These are phyloP conservation scores for Pseudorhombus dupliciocellatus DNA, from an alignment of 2,113 vertebrate species.

Conservation along the genomic window DNA sequence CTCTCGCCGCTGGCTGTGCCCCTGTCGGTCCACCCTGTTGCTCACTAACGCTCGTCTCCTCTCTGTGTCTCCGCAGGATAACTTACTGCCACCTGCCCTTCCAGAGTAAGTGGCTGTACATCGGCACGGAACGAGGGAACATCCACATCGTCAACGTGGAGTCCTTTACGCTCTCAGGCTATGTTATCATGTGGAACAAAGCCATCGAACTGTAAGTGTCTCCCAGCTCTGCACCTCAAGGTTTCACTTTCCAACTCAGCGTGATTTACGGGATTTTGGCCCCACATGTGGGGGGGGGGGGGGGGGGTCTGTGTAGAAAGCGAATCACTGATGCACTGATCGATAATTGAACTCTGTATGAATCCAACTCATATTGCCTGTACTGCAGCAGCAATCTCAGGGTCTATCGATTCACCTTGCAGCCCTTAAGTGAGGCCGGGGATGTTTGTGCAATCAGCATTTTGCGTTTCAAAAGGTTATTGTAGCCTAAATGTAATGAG, in stretches of 20 bases:
- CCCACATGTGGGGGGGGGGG: neutral
- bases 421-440: conserved; percentile 15
- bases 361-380: conserved; percentile 23
- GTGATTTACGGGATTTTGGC: neutral
- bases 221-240: neutral
- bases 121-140: conserved; percentile 98
- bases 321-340: conserved; percentile 12
- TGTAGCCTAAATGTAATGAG: conserved; percentile 44
- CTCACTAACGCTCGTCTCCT: neutral
- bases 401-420: conserved; percentile 40
- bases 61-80: conserved; percentile 84
- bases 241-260: neutral
- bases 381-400: conserved; percentile 14
- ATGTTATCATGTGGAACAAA: conserved; percentile 99
- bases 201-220: conserved; percentile 99
- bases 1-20: conserved; percentile 13
- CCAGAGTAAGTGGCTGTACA: conserved; percentile 99
- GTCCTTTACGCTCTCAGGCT: conserved; percentile 99
- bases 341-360: conserved; percentile 41
- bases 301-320: neutral
- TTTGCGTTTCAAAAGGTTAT: conserved; percentile 40
- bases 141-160: conserved; percentile 99
- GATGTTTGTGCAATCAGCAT: conserved; percentile 26
- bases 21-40: neutral
- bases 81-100: conserved; percentile 99